These are phyloP conservation scores for Scaptomyza polygonia DNA, from an alignment of 2,888 invertebrate genomes.

Conservation along the genomic window DNA sequence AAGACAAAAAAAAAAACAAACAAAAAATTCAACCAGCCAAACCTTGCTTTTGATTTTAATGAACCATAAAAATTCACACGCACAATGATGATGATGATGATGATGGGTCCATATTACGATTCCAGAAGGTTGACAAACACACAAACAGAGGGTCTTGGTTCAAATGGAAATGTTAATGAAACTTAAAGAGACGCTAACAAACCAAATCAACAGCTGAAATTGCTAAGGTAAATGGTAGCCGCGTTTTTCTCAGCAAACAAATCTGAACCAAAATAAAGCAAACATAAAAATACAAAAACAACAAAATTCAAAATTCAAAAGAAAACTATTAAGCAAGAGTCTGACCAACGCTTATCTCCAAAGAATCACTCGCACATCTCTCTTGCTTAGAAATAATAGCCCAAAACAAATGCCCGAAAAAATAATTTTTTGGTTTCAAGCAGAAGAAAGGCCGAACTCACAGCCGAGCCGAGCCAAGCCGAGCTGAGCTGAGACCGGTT, in stretches of 20 bases:
- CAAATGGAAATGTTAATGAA: conserved; percentile 72
- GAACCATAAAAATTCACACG: conserved; percentile 80
- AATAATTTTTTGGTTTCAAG: conserved; percentile 12
- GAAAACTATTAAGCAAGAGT: conserved; percentile 80
- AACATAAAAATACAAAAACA: conserved; percentile 20
- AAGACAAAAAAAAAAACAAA: conserved; percentile 23
- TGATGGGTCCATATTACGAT: conserved; percentile 51
- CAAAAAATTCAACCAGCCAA: conserved; percentile 1
- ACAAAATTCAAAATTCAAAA: conserved; percentile 65
- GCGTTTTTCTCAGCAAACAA: conserved; percentile 70
- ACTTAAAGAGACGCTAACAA: conserved; percentile 74
- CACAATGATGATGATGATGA: conserved; percentile 46
- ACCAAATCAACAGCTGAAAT: conserved; percentile 56
- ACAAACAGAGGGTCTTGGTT: conserved; percentile 18
- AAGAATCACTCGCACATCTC: conserved; percentile 51
- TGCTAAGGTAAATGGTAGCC: conserved; percentile 31
- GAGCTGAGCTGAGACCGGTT: conserved; percentile 56
- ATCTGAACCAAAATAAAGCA: conserved; percentile 34
- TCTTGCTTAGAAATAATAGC: conserved; percentile 80
- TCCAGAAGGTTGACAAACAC: conserved; percentile 60
- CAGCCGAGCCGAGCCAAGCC: background rate
- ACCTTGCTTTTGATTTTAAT: conserved; percentile 75
- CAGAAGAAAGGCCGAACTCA: conserved; percentile 37
- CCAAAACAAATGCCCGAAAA: conserved; percentile 72
- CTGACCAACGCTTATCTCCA: conserved; percentile 56